phyloP scores from a whole-genome alignment of 1,140 invertebrate species.

The Stenopsyche tienmushanensis region DNA sequence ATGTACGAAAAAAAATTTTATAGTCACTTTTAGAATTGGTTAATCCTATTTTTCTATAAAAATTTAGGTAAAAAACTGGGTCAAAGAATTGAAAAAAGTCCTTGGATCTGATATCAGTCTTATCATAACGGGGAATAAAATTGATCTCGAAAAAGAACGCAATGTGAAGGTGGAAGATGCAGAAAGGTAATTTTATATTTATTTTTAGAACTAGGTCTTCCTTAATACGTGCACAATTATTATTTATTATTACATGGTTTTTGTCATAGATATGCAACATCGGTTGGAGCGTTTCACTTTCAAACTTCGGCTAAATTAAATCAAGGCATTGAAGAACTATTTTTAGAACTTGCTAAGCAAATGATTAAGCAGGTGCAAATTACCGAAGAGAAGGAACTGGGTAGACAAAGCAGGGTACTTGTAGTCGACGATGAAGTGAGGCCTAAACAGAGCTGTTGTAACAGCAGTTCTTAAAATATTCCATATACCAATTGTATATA shows the following conservation, averaged over 20 bases:
- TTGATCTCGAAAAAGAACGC: constrained; percentile 90
- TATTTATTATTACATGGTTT: constrained; percentile 2
- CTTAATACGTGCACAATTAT: neutral
- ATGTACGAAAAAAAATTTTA: neutral
- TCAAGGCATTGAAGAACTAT: constrained; percentile 90
- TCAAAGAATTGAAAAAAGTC: constrained; percentile 96
- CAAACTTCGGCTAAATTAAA: constrained; percentile 95
- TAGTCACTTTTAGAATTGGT: neutral
- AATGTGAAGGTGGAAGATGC: constrained; percentile 83
- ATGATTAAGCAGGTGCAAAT: constrained; percentile 47
- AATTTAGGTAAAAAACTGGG: constrained; percentile 93
- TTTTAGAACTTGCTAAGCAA: constrained; percentile 76
- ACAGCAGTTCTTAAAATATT: constrained; percentile 3
- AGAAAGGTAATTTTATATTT: constrained; percentile 64
- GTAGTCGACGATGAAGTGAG: constrained; percentile 50
- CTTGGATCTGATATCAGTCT: constrained; percentile 89
- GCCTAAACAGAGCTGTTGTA: constrained; percentile 45
- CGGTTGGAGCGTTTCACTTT: constrained; percentile 92
- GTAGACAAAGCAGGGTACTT: constrained; percentile 44
- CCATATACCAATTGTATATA: neutral
- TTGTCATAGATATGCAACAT: constrained; percentile 75
- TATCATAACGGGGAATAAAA: constrained; percentile 96
- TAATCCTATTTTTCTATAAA: neutral
- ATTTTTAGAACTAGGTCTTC: neutral
- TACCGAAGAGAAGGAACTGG: constrained; percentile 5